Conservation (phyloP, 2,113 vertebrate species). For the Catharus minimus region DNA sequence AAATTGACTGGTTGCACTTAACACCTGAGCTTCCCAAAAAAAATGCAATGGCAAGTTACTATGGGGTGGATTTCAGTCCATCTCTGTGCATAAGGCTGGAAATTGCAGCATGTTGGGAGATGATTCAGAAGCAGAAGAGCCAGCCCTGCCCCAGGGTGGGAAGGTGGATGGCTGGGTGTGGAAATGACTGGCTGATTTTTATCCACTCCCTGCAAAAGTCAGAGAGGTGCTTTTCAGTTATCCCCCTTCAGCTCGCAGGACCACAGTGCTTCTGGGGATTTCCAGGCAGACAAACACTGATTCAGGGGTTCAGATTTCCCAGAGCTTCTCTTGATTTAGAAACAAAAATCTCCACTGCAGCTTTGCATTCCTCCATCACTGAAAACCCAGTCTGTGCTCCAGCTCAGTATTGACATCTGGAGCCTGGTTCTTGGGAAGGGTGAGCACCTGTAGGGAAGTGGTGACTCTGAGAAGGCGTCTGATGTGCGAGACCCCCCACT, state of each 20-base stretch:
- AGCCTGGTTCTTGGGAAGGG: background rate
- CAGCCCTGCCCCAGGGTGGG: background rate
- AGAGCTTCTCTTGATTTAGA: background rate
- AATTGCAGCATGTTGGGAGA: background rate
- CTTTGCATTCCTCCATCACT: background rate
- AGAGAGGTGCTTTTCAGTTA: background rate
- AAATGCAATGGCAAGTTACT: background rate
- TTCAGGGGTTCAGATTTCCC: background rate
- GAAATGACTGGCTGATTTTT: background rate
- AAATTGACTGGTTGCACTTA: background rate
- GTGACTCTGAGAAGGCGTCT: background rate
- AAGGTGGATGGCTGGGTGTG: background rate
- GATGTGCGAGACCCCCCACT: background rate
- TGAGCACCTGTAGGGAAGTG: background rate
- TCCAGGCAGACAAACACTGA: background rate
- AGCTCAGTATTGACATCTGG: background rate
- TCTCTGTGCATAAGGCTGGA: background rate
- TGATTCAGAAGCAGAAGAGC: slow-evolving; percentile 27
- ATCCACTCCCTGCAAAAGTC: background rate
- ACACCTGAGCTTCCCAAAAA: background rate
- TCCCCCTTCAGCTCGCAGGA: accelerated
- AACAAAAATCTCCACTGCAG: background rate
- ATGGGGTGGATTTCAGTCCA: background rate
- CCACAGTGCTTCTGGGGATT: background rate
- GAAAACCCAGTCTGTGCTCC: background rate